Base-by-base conservation (phyloP, 2,888 invertebrate species). In the Volucella zonaria region DNA sequence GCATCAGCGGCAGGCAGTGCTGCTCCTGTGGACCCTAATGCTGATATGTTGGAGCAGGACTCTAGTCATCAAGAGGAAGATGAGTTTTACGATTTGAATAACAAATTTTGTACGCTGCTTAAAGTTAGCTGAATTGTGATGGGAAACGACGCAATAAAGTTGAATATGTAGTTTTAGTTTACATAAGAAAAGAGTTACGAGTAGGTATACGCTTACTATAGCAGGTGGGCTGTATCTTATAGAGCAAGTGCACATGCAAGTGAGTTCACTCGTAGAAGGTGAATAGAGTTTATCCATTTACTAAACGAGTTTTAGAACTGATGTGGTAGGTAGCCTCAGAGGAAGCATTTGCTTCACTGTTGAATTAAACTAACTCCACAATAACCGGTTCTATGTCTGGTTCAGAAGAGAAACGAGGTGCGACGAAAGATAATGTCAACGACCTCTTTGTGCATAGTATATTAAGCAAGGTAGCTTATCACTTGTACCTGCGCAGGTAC, bases 11-110 rank as follows among this genome's bases (percentile, higher is more conserved):
- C 61, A 1, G 78, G 38, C 2, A 47, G 40, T 6, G 64, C 47
- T 9, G n/a, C 8, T 6, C 18, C 70, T 1, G 62, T 56, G 0
- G 90, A 91, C 88, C 89, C 90, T 3, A 88, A 90, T 82, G 88
- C 87, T 0, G 89, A 89, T 14, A 88, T 89, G 88, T 15, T 89
- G 42, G 86, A 88, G 42, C 58, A 62, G 0, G 66, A 77, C 14
- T 58, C 38, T 15, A 52, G 14, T 8, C 70, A 52, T 0, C 86
- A 87, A 18, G 86, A 87, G 0, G 88, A 88, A 10, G 89, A 89
- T 14, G 89, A 89, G 3, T 91, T 90, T 73, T 87, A 87, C 42
- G 91, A 92, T 86, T 88, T 92, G 42, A 92, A 92, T 83, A 92
- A 92, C 85, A 90, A 91, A 86, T 92, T 92, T 81, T 90, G 89